These are phyloP conservation scores for Gambusia yucatana DNA, from an alignment of 2,797 vertebrate genomes.

Conservation along the genomic window DNA sequence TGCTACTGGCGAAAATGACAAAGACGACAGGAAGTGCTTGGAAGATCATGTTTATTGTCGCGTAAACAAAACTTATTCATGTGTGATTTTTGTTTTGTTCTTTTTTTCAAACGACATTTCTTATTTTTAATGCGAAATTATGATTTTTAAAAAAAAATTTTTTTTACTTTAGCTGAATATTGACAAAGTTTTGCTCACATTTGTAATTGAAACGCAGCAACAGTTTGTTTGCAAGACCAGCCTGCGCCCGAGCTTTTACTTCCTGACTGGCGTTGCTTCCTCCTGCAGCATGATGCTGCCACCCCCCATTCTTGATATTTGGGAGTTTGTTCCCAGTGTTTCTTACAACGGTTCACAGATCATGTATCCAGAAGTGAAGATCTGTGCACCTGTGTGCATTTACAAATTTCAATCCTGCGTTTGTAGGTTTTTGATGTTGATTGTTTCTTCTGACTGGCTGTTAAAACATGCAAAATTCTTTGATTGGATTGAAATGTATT, in stretches of 20 bases:
- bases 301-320: background rate
- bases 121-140: too few relatives aligned
- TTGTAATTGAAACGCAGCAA: too few relatives aligned
- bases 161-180: too few relatives aligned
- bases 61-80: too few relatives aligned
- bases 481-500: background rate
- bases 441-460: background rate
- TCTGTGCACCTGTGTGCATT: background rate
- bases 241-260: background rate
- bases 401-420: background rate
- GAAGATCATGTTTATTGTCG: too few relatives aligned
- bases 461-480: background rate
- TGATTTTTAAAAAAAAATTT: too few relatives aligned
- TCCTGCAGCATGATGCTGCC: background rate
- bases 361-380: background rate
- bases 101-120: too few relatives aligned
- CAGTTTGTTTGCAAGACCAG: background rate
- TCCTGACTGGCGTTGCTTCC: background rate
- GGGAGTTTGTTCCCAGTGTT: background rate
- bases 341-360: background rate
- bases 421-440: background rate
- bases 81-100: too few relatives aligned
- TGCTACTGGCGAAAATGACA: too few relatives aligned
- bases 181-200: too few relatives aligned
- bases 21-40: too few relatives aligned